phyloP scores from a whole-genome alignment of 2,888 invertebrate species.

The Agriotes lineatus region DNA sequence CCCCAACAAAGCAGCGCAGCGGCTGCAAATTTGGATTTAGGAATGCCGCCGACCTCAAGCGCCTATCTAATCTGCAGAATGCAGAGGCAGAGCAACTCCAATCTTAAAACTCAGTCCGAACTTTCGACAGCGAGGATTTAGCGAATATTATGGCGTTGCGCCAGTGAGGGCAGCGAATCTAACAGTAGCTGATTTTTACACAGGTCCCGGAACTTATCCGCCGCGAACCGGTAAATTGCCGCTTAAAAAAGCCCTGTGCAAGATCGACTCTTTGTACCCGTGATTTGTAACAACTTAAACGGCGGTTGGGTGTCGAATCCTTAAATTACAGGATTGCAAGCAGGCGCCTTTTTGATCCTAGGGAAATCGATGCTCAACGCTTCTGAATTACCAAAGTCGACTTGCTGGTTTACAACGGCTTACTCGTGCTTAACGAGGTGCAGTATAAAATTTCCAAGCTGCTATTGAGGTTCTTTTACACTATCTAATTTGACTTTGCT shows the following conservation, averaged over 20 bases:
- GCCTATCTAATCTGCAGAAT: constrained; percentile 20
- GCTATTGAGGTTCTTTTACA: no score
- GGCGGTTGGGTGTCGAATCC: constrained; percentile 3
- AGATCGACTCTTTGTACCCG: constrained; percentile 11
- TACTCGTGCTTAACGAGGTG: no score
- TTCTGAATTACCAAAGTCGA: no score
- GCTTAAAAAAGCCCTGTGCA: constrained; percentile 38
- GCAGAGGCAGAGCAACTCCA: constrained; percentile 17
- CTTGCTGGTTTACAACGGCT: no score
- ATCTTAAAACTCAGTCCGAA: constrained; percentile 16
- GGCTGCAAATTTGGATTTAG: no score
- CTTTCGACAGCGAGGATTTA: constrained; percentile 14
- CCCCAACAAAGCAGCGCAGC: no score
- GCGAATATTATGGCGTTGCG: constrained; percentile 7
- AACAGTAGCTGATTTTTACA: constrained; percentile 28
- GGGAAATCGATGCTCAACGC: no score
- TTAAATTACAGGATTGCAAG: constrained; percentile 14
- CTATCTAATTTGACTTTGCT: no score
- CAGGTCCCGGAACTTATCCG: constrained; percentile 26
- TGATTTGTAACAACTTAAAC: constrained; percentile 23
- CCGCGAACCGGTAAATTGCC: constrained; percentile 43
- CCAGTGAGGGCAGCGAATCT: constrained; percentile 11
- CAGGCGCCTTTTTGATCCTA: no score
- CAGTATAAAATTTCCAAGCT: no score
- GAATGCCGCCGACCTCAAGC: constrained; percentile 8